These are phyloP conservation scores for Eubucco bourcierii DNA, from an alignment of 2,113 vertebrate species.

Conservation along the genomic window DNA sequence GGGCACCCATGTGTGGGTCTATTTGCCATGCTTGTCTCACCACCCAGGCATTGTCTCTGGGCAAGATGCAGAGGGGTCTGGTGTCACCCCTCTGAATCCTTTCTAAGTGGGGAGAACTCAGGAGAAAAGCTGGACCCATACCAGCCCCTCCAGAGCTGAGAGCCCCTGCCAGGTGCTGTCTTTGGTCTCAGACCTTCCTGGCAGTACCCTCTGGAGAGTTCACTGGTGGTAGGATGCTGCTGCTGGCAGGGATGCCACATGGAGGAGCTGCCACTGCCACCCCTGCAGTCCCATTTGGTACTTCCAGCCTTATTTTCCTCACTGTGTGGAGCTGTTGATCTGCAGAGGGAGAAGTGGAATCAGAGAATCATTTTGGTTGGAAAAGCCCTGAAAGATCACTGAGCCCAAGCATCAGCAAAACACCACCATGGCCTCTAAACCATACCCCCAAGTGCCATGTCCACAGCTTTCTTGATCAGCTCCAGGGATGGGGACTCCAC, in stretches of 20 bases:
- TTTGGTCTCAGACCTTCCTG: not conserved
- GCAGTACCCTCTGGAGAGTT: not conserved
- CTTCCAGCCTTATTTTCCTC: not conserved
- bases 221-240: not conserved
- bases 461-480: no score
- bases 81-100: not conserved
- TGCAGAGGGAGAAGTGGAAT: not conserved
- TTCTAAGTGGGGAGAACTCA: not conserved
- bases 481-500: no score
- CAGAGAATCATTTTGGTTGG: no score
- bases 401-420: no score
- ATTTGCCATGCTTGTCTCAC: not conserved
- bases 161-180: no score
- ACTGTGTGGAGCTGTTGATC: not conserved
- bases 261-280: not conserved
- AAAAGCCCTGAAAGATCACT: no score
- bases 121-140: not conserved
- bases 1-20: not conserved
- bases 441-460: no score
- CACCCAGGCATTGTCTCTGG: not conserved
- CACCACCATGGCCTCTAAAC: no score
- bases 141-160: not conserved
- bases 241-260: accelerated
- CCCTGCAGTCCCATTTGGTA: accelerated
- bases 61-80: not conserved